These are phyloP conservation scores for Colius striatus DNA, from an alignment of 2,113 vertebrate species.

Conservation along the genomic window DNA sequence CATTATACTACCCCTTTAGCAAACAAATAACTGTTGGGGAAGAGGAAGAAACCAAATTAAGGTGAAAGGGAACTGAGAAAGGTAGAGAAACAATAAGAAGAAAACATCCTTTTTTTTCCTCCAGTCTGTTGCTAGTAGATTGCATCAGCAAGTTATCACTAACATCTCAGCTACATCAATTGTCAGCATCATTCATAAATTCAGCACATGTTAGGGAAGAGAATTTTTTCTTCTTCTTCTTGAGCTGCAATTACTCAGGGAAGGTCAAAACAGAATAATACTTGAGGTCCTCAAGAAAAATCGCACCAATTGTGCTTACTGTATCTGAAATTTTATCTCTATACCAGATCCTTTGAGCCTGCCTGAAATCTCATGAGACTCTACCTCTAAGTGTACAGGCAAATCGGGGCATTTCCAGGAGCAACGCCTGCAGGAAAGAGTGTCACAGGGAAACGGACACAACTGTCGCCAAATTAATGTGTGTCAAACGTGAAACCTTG, in stretches of 20 bases:
- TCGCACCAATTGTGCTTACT: background rate
- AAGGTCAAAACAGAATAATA: background rate
- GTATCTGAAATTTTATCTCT: background rate
- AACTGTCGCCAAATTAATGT: background rate
- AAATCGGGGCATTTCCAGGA: background rate
- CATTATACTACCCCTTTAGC: background rate
- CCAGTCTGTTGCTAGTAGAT: background rate
- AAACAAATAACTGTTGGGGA: background rate
- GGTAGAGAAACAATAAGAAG: background rate
- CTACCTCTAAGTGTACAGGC: background rate
- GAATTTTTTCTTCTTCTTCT: background rate
- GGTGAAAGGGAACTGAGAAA: background rate
- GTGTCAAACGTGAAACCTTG: background rate
- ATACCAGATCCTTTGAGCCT: background rate
- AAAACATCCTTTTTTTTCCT: background rate
- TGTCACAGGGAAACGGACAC: background rate
- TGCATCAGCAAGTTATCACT: conserved; percentile 21
- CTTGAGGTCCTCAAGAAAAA: background rate
- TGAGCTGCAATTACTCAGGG: background rate
- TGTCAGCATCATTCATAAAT: background rate
- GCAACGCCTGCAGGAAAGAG: conserved; percentile 23
- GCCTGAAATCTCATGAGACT: background rate
- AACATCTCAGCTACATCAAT: background rate
- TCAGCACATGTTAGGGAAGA: background rate
- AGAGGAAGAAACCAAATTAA: background rate